Conservation (phyloP, 2,113 vertebrate species). For the Pteronura brasiliensis region DNA sequence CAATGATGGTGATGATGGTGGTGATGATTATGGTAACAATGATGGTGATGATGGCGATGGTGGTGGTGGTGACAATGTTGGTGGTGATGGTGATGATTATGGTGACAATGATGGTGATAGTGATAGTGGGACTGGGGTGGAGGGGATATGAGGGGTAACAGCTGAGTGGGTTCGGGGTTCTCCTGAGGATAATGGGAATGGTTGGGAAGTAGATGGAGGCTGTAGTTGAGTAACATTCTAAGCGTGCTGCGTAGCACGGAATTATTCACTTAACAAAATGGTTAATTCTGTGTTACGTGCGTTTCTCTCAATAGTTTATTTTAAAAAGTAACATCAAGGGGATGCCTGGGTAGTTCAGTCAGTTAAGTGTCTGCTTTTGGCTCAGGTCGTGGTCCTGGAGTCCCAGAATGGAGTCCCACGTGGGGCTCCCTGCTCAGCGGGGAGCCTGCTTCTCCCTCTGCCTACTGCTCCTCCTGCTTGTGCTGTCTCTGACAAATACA, state of each 20-base stretch:
- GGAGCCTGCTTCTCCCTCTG: too few relatives aligned
- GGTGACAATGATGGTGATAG: too few relatives aligned
- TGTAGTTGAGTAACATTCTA: not conserved
- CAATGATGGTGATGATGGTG: accelerated
- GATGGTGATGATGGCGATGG: too few relatives aligned
- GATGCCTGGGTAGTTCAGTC: not conserved
- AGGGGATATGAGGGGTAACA: not conserved
- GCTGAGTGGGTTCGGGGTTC: accelerated
- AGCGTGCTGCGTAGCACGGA: accelerated
- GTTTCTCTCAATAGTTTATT: not conserved
- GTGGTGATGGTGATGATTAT: not conserved
- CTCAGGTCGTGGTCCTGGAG: too few relatives aligned
- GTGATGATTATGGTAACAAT: too few relatives aligned
- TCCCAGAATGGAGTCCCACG: too few relatives aligned
- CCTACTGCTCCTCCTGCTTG: too few relatives aligned
- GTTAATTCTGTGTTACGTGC: not conserved
- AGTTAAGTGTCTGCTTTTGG: too few relatives aligned
- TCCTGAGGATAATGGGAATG: not conserved
- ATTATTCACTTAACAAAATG: not conserved
- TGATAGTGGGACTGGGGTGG: too few relatives aligned
- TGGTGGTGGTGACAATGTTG: not conserved
- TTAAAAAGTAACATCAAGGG: too few relatives aligned
- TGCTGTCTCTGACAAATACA: too few relatives aligned
- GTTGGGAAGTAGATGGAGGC: not conserved
- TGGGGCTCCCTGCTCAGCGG: too few relatives aligned